phyloP scores from a whole-genome alignment of 2,113 vertebrate species.

The Leucoraja erinaceus region DNA sequence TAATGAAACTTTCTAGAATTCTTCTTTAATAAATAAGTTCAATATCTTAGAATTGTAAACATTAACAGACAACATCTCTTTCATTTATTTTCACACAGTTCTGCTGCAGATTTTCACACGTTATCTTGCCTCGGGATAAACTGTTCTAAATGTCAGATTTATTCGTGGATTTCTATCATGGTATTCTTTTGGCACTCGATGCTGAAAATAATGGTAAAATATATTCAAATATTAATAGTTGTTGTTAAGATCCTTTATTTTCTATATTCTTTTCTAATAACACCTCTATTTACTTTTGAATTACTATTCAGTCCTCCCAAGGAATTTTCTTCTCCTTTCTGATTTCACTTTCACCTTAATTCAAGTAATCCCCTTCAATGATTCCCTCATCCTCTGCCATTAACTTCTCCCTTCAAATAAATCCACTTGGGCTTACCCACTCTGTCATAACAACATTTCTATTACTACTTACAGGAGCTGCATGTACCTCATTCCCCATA shows the following conservation, averaged over 20 bases:
- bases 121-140: conserved; percentile 62
- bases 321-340: too few species aligned
- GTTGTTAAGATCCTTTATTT: neutral
- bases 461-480: too few species aligned
- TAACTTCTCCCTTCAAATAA: neutral
- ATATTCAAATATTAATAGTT: neutral
- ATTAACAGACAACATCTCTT: neutral
- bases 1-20: neutral
- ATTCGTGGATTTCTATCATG: conserved; percentile 78
- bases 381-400: neutral
- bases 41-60: neutral
- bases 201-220: conserved; percentile 56
- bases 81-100: neutral
- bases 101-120: neutral
- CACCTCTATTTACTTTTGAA: neutral
- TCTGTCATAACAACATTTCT: too few species aligned
- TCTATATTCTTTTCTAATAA: neutral
- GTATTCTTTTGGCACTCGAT: conserved; percentile 90
- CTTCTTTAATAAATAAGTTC: neutral
- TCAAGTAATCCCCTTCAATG: neutral
- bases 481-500: neutral
- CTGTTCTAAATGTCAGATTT: conserved; percentile 87
- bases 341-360: neutral
- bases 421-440: too few species aligned
- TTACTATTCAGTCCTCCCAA: too few species aligned